Evolutionary conservation across 2,888 invertebrate species (phyloP), one percentile per base, ranked within the genome.

Genomic region (Calliopum simillimum): DNA sequence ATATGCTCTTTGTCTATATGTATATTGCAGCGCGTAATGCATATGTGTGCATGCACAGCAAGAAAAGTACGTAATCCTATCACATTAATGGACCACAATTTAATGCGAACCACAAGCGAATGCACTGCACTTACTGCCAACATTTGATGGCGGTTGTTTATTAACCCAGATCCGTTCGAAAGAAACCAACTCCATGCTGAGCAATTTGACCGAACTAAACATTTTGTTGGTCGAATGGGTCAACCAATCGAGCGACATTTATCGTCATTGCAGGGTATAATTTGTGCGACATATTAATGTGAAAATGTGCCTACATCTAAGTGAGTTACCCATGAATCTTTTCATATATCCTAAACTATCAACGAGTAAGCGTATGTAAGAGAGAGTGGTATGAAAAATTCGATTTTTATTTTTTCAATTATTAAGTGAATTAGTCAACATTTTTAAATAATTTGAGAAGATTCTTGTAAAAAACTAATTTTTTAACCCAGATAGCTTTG

Each of bases 221-320:
- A 25, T 4, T 14, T 47, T 23, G 1, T 21, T 19, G n/a, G 46
- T 43, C 16, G 11, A 16, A 11, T n/a, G 11, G 63, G 12, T 25
- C 47, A 16, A 19, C n/a, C 6, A 46, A 55, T 43, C 44, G 23
- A 41, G 14, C 46, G 33, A 25, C n/a, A 12, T 4, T 23, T 23
- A 23, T 51, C 19, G 8, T 44, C 23, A 44, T 23, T 59, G 59
- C 58, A 67, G 41, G 58, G 58, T 47, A 67, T 67, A 59, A 59
- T 67, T 67, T 67, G 49, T 19, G 47, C 14, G 59, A 13, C 41
- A 23, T 49, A 58, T 59, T 58, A 67, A 67, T 49, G 67, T 58
- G 47, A 41, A 41, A 49, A 21, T 56, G 44, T 58, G 25, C 58
- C 44, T 43, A 12, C 51, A 51, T 64, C 19, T 19, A 41, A 33